Evolutionary conservation across 2,888 invertebrate species (phyloP), one percentile per base, ranked within the genome.

Genomic region (Ormyrus nitidulus): DNA sequence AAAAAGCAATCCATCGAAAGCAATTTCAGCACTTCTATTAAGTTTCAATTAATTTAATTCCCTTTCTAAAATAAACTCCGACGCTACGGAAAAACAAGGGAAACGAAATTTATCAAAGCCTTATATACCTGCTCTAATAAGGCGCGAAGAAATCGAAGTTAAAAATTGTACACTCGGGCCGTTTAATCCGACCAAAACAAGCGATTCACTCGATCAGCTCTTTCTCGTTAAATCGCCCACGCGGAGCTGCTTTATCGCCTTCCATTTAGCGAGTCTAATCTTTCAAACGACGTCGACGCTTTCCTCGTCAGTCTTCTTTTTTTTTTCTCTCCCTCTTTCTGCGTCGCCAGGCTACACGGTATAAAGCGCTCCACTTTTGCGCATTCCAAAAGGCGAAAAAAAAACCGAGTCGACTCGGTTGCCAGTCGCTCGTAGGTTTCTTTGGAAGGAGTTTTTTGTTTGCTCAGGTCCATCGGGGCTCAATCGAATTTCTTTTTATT

Each of bases 231-330:
- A 46, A 51, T n/a, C 75, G 34, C 53, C 65, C 13, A 58, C 68
- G 61, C 61, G 8, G 34, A 4, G 48, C 10, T 61, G 13, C 13
- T 75, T 75, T 75, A 75, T 68, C 75, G 61, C 53, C 75, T 53
- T 68, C 68, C 61, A 76, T 76, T 76, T 76, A 76, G 61, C 62
- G 11, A 51, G 77, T 77, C 58, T 71, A 71, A 71, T 77, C 70
- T 77, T 77, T 77, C 71, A 77, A 71, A 71, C 65, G 65, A 70
- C 58, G 70, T 46, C 53, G 61, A 75, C 75, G 59, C 53, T 61
- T 54, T 51, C 34, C 53, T 69, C 59, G 61, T 61, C 61, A 59
- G 53, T 68, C 68, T 75, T 61, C 48, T 61, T 68, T 75, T 62
- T 59, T 70, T 53, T 10, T 13, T n/a, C n/a, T 58, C 51, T 61